phyloP scores from a whole-genome alignment of 2,797 vertebrate genomes.

The Pygocentrus nattereri region DNA sequence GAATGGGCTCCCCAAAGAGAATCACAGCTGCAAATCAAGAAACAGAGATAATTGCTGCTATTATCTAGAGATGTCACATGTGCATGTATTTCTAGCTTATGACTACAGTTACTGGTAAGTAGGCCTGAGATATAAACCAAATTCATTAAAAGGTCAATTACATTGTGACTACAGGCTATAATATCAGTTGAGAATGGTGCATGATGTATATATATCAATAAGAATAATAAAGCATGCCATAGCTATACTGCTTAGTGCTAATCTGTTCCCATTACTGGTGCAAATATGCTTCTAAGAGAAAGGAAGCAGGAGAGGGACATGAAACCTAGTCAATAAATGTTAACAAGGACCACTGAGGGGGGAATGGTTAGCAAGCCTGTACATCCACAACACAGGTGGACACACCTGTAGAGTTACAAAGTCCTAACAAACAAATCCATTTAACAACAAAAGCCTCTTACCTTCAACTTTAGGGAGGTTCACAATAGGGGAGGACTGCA shows the following conservation, averaged over 20 bases:
- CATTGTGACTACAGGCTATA: background rate
- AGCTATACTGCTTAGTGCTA: background rate
- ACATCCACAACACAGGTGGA: constrained; percentile 1
- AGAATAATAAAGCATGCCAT: constrained; percentile 1
- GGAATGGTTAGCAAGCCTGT: constrained; percentile 12
- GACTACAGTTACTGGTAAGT: background rate
- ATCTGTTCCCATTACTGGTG: background rate
- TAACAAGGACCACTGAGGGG: constrained; percentile 2
- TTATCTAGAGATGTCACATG: background rate
- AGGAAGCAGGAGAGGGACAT: background rate
- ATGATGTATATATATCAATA: too few relatives aligned
- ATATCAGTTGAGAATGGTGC: too few relatives aligned
- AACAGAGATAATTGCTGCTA: background rate
- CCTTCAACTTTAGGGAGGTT: constrained; percentile 86
- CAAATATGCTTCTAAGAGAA: background rate
- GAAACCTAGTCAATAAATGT: background rate
- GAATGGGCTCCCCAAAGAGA: constrained; percentile 89
- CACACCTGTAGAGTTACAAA: background rate
- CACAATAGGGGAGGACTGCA: constrained; percentile 79
- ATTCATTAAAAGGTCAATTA: background rate
- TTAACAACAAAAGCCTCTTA: constrained; percentile 66
- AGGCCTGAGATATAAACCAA: background rate
- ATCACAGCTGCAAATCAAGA: constrained; percentile 81
- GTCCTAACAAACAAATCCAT: background rate
- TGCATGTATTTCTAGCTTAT: background rate